Evolutionary conservation across 2,113 vertebrate species (phyloP), one percentile per base, ranked within the genome.

Genomic region (Gopherus evgoodei): DNA sequence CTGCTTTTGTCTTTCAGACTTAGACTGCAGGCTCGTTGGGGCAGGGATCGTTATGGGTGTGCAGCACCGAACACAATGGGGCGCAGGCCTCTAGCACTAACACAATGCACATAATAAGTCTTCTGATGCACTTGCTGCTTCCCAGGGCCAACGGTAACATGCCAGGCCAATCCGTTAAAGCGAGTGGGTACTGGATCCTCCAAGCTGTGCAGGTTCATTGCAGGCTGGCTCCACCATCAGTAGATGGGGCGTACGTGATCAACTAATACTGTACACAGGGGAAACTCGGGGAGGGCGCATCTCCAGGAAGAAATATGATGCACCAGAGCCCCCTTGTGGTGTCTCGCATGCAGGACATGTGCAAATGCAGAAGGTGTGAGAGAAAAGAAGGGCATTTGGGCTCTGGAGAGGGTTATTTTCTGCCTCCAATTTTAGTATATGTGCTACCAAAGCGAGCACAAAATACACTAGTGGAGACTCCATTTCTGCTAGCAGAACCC

Each of bases 401-500:
- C 57, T 88, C 54, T 16, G 12, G 52, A 8, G 27, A 3, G 25
- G 4, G 1, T 1, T 1, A 1, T 59, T 57, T 78, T 59, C 76
- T 47, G 53, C 0, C 0, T 0, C 54, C 84, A 5, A 44, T 44
- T 44, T 44, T 44, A 44, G 44, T 44, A 44, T 44, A 44, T 44
- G 44, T 44, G 44, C 44, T 44, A 6, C 44, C 6, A 8, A 44
- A 44, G 44, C 44, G 6, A 44, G 44, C 44, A 44, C 44, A 5
- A 2, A 82, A 8, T 54, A 38, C 31, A 0, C 1, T 17, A 57
- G 17, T 57, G 0, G 0, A 1, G 0, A 27, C 69, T 69, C 65
- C 65, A 10, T 38, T 72, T 38, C 65, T 38, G 17, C 8, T 38
- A 21, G n/a, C 65, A n/a, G 65, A 38, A 21, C 35, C 35, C 65